A percentile compares a stretch with the other conserved stretches of the same genome.
These are phyloP conservation scores for Hapalemur alaotrensis DNA, from an alignment of 2,797 vertebrate genomes.

Conservation along the genomic window DNA sequence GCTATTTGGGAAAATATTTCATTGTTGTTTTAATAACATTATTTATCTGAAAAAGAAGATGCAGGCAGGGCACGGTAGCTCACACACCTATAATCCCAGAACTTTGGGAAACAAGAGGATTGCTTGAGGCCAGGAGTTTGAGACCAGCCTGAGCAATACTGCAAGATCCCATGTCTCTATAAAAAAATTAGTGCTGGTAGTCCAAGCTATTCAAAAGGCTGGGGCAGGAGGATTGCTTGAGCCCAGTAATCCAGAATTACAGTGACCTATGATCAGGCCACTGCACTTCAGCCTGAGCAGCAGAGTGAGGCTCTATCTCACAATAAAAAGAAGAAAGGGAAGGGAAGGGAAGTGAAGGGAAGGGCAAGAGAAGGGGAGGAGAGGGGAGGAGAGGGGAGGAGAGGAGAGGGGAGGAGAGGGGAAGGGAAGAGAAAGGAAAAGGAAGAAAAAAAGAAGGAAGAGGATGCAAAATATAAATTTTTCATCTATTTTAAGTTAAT, in stretches of 20 bases:
- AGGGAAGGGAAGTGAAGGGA: too few relatives aligned
- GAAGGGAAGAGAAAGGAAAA: too few relatives aligned
- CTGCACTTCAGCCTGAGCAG: neutral
- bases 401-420: too few relatives aligned
- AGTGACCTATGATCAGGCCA: neutral
- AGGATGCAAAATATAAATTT: neutral
- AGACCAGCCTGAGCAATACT: neutral
- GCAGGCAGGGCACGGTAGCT: neutral
- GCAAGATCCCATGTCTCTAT: neutral
- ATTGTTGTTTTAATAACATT: neutral
- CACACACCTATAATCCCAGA: neutral
- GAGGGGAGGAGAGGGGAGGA: too few relatives aligned
- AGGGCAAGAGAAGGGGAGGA: too few relatives aligned
- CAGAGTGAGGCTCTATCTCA: neutral
- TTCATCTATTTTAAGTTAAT: neutral
- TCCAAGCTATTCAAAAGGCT: neutral
- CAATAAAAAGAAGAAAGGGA: neutral
- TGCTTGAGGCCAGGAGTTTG: neutral
- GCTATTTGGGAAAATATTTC: neutral
- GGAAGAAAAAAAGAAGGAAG: neutral
- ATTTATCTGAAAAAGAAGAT: neutral
- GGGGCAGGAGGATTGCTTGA: neutral
- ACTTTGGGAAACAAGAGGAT: neutral
- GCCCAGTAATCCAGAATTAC: too few relatives aligned
- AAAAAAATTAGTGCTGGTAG: neutral